These are phyloP conservation scores for Psophia crepitans DNA, from an alignment of 2,113 vertebrate species.

Conservation along the genomic window DNA sequence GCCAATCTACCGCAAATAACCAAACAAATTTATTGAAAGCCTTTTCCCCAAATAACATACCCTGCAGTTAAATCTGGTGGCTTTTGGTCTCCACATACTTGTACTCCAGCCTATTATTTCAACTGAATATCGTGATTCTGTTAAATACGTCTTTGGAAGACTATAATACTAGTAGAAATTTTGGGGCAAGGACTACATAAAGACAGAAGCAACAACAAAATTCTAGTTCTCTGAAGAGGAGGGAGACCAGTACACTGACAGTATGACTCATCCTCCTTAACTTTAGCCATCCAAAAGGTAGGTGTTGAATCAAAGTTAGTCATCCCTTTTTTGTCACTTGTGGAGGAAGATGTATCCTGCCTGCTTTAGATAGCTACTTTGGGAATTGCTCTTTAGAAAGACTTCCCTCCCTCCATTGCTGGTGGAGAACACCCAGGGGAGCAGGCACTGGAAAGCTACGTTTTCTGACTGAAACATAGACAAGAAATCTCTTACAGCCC, in stretches of 20 bases:
- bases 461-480: not conserved
- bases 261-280: slow-evolving; percentile 42
- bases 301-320: slow-evolving; percentile 30
- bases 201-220: slow-evolving; percentile 4
- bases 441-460: not conserved
- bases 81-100: not conserved
- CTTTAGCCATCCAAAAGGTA: slow-evolving; percentile 19
- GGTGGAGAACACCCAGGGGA: not conserved
- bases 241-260: not conserved
- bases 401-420: not conserved
- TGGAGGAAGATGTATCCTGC: slow-evolving; percentile 20
- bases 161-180: not conserved
- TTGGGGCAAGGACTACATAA: not conserved
- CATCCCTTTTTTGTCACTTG: slow-evolving; percentile 23
- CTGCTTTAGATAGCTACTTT: not conserved
- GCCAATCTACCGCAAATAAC: slow-evolving; percentile 6
- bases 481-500: not conserved
- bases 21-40: not conserved
- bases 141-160: not conserved
- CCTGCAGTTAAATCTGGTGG: not conserved
- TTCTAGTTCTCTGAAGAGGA: not conserved
- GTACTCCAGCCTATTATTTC: not conserved
- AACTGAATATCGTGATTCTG: not conserved
- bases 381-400: not conserved
- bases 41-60: not conserved